Evolutionary conservation across 2,113 vertebrate genomes (phyloP).

Genomic region (Eulacestoma nigropectus): DNA sequence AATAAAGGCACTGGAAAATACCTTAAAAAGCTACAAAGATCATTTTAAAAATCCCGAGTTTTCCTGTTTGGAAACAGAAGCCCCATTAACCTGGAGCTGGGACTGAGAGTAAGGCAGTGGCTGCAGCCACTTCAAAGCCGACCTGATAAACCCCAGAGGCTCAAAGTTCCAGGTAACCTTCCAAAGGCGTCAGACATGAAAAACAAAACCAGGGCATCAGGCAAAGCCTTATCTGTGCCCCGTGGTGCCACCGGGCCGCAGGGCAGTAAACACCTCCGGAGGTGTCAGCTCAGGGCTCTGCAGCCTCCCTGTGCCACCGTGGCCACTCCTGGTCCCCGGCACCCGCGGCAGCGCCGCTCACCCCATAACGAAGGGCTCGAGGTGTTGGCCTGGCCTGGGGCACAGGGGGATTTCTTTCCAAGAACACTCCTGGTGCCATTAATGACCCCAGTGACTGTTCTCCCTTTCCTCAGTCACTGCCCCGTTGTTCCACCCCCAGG

Average conservation of each 20-base stretch:
- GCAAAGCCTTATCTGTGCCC: background rate
- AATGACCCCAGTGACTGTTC: fast-evolving
- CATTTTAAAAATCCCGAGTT: fast-evolving
- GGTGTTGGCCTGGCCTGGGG: background rate
- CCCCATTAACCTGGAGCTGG: background rate
- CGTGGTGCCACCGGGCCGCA: background rate
- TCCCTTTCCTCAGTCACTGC: background rate
- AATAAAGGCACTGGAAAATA: background rate
- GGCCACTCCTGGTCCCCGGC: background rate
- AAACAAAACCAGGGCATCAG: background rate
- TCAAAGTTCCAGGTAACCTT: background rate
- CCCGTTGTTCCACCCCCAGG: background rate
- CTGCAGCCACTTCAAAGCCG: background rate
- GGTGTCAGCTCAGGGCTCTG: fast-evolving
- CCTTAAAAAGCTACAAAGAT: background rate
- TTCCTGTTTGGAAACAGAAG: background rate
- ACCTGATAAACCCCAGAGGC: background rate
- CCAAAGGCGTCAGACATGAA: background rate
- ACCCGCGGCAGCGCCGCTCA: background rate
- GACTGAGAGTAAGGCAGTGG: fast-evolving
- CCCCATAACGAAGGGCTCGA: fast-evolving
- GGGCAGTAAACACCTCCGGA: fast-evolving
- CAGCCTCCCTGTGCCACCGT: fast-evolving
- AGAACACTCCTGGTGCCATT: fast-evolving
- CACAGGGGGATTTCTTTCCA: background rate